Conservation (phyloP, 2,113 vertebrate genomes). For the Trochalopteron elliotii region DNA sequence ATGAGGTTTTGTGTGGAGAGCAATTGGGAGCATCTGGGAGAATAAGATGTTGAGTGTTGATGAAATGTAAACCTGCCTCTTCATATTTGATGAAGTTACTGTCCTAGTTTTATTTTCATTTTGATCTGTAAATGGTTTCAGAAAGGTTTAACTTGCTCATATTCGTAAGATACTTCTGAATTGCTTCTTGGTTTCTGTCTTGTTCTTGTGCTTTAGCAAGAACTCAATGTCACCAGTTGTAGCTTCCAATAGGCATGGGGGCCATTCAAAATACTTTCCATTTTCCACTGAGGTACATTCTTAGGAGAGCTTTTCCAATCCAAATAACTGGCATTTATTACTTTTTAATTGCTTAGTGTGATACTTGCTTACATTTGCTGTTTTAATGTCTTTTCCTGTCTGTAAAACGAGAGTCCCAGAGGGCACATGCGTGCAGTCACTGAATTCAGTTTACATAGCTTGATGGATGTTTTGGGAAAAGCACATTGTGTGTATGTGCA, state of each 20-base stretch:
- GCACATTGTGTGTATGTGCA: background rate
- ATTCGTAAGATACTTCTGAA: background rate
- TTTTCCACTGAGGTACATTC: slow-evolving; percentile 21
- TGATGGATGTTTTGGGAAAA: slow-evolving; percentile 5
- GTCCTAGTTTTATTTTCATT: background rate
- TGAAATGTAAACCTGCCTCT: background rate
- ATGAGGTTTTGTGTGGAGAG: background rate
- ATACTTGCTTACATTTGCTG: slow-evolving; percentile 33
- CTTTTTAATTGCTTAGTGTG: slow-evolving; percentile 33
- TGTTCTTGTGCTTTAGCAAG: background rate
- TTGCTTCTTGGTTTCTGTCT: background rate
- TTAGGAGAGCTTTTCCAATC: slow-evolving; percentile 29
- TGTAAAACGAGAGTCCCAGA: slow-evolving; percentile 17
- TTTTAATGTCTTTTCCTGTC: slow-evolving; percentile 45
- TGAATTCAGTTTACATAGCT: slow-evolving; percentile 1
- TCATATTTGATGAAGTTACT: background rate
- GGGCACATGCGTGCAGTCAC: background rate
- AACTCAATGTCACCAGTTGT: background rate
- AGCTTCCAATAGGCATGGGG: background rate
- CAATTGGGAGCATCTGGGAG: background rate
- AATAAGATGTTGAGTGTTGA: background rate
- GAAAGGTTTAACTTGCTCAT: background rate
- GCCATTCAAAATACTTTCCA: slow-evolving; percentile 12
- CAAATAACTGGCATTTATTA: slow-evolving; percentile 32
- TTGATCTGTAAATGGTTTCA: background rate